Evolutionary conservation across 2,113 vertebrate genomes (phyloP).

Genomic region (Cheilinus undulatus): DNA sequence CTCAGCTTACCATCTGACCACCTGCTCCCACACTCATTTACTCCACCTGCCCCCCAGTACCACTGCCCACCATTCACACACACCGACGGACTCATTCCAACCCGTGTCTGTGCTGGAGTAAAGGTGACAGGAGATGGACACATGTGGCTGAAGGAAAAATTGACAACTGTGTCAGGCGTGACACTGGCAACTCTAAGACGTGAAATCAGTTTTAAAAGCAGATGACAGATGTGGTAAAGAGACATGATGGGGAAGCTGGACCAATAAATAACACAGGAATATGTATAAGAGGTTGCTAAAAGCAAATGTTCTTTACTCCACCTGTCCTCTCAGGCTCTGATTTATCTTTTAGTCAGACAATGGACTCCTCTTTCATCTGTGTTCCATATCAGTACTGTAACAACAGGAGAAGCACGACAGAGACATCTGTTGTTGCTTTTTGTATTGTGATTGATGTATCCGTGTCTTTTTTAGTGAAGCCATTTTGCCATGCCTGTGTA

Average conservation of each 20-base stretch:
- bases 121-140: conserved; percentile 1
- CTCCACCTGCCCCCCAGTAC: neutral
- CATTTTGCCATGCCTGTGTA: conserved; percentile 3
- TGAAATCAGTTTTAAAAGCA: neutral
- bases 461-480: neutral
- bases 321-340: conserved; percentile 1
- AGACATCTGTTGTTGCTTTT: conserved; percentile 36
- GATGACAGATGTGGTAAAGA: neutral
- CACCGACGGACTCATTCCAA: conserved; percentile 9
- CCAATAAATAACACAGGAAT: neutral
- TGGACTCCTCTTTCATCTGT: no score
- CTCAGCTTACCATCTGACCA: conserved; percentile 61
- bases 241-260: neutral
- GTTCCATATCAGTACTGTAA: neutral
- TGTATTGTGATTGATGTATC: conserved; percentile 6
- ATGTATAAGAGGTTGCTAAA: neutral
- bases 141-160: neutral
- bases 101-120: conserved; percentile 1
- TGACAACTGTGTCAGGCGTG: neutral
- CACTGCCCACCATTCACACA: conserved; percentile 22
- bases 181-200: neutral
- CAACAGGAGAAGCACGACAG: neutral
- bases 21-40: conserved; percentile 65
- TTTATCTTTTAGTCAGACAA: no score
- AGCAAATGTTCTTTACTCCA: neutral